Base-by-base conservation (phyloP, 2,888 invertebrate species). In the Cheilosia impressa region DNA sequence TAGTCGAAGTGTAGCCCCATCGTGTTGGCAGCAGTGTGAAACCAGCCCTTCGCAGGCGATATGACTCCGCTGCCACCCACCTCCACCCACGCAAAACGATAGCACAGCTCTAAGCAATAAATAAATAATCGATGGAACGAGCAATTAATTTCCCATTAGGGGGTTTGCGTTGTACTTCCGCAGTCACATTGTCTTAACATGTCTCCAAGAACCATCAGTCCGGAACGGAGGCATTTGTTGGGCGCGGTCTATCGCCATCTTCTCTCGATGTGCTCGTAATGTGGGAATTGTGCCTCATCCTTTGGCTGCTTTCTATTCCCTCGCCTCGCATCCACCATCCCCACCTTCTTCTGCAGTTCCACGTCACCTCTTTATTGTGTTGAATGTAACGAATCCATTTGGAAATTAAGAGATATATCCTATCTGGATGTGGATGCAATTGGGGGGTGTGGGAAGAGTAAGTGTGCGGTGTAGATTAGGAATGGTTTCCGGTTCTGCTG, bases 131-230 rank as follows among this genome's bases (percentile, higher is more conserved):
- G 85, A 87, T 85, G 85, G 87, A 82, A 88, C 85, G 88, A 88
- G 88, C 88, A 88, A 88, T 88, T 88, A 88, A 88, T 88, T 88
- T 88, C 88, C 85, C 88, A 88, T 88, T 88, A 88, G 88, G 88
- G 87, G 88, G 87, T 79, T 52, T 77, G 63, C 80, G 63, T 76
- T 80, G 76, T 85, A 81, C 81, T 81, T 80, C 85, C 85, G 81
- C 76, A 80, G 80, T 85, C 81, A 81, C 85, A 85, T 85, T 85
- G 85, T 85, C 85, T 85, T 85, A 85, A 81, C 81, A 85, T 85
- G 85, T 85, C 81, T 85, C 81, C 80, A 85, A 85, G 77, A 85
- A 72, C 81, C 85, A 85, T 85, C 85, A 77, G 85, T 81, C 85
- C 68, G 81, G 85, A 85, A 85, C 85, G 77, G 81, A 85, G 85